These are phyloP conservation scores for Brachionus koreanus DNA, from an alignment of 1,140 invertebrate species.

Conservation along the genomic window DNA sequence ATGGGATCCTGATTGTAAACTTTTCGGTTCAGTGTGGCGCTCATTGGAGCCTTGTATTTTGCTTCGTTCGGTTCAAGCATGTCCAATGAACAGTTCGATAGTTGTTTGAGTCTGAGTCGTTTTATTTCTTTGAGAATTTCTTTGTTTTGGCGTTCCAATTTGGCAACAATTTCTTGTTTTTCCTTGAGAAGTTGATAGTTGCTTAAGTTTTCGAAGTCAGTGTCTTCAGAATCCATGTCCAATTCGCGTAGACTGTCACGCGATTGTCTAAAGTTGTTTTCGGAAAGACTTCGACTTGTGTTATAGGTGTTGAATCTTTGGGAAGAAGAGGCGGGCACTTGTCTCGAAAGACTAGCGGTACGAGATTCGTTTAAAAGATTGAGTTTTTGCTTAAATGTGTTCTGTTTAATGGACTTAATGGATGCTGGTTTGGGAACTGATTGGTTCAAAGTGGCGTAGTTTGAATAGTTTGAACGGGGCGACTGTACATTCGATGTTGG, in stretches of 20 bases:
- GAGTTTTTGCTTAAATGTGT: background rate
- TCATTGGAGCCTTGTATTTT: background rate
- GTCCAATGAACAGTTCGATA: slow-evolving; percentile 50
- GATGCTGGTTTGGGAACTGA: slow-evolving; percentile 2
- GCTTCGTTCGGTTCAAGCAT: slow-evolving; percentile 44
- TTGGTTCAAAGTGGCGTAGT: background rate
- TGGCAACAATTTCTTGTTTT: slow-evolving; percentile 84
- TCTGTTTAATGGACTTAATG: background rate
- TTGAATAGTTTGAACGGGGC: slow-evolving; percentile 3
- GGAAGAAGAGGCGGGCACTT: background rate
- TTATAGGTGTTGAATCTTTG: slow-evolving; percentile 49
- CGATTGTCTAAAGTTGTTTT: slow-evolving; percentile 46
- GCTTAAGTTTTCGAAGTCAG: slow-evolving; percentile 60
- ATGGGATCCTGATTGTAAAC: slow-evolving; percentile 65
- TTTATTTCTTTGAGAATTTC: slow-evolving; percentile 96
- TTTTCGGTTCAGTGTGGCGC: slow-evolving; percentile 22
- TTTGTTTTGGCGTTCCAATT: slow-evolving; percentile 87
- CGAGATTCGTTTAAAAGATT: background rate
- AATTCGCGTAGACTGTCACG: background rate
- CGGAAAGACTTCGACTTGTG: slow-evolving; percentile 49
- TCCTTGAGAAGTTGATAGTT: slow-evolving; percentile 75
- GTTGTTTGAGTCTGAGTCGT: slow-evolving; percentile 69
- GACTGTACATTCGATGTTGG: background rate
- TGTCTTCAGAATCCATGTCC: slow-evolving; percentile 68
- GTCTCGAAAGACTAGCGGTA: slow-evolving; percentile 8